Percentiles rank a stretch among this genome's conserved stretches.
Evolutionary conservation across 2,888 invertebrate species (phyloP).

Genomic region (Amblyteles armatorius): DNA sequence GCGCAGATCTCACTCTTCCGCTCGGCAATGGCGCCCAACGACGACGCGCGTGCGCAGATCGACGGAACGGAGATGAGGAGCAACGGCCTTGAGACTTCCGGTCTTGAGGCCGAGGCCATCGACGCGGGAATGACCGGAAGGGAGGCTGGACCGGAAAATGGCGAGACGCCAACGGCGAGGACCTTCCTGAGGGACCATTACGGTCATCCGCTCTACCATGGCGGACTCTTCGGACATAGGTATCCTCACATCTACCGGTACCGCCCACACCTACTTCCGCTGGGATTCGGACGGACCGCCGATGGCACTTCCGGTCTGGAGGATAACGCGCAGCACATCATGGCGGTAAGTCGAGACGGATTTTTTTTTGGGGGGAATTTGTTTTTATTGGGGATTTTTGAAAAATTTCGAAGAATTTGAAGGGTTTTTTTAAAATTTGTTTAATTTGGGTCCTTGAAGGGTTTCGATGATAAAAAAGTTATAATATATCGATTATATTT

Average conservation of each 20-base stretch:
- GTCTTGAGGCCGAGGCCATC: neutral
- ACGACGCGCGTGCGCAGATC: neutral
- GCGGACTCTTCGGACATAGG: neutral
- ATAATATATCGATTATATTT: no score
- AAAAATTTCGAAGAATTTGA: no score
- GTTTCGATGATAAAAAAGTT: no score
- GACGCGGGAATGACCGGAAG: neutral
- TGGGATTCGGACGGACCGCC: neutral
- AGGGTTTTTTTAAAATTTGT: no score
- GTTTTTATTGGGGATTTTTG: no score
- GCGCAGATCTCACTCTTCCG: constrained; percentile 8
- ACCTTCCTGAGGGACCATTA: neutral
- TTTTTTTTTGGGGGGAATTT: neutral
- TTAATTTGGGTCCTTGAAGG: no score
- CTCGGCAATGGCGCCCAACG: constrained; percentile 20
- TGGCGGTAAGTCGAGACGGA: neutral
- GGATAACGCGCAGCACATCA: neutral
- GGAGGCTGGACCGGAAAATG: neutral
- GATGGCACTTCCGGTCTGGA: neutral
- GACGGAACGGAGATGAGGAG: constrained; percentile 10
- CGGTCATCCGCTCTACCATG: neutral
- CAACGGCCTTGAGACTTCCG: neutral
- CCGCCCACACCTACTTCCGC: neutral
- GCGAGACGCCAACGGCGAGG: neutral
- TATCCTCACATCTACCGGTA: constrained; percentile 2